A percentile compares a stretch with the other conserved stretches of the same genome.
Conservation (phyloP, 1,140 invertebrate species). For the Teleogryllus occipitalis region DNA sequence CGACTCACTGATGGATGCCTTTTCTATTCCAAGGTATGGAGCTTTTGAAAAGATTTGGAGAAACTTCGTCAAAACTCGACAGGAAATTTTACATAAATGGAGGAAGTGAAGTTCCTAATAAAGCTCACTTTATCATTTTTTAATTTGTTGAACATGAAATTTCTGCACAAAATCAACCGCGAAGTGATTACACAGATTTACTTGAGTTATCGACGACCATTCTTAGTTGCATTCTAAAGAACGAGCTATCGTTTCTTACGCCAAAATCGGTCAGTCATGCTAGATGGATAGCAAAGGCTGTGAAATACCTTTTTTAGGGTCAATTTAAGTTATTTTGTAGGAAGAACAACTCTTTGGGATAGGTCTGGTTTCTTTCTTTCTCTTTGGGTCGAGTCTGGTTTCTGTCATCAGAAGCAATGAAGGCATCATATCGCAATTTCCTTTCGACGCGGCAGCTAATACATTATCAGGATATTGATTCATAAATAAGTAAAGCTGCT, state of each 20-base stretch:
- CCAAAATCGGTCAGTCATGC: too few relatives aligned
- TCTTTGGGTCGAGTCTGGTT: slow-evolving; percentile 30
- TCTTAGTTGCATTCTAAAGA: too few relatives aligned
- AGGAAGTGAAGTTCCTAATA: too few relatives aligned
- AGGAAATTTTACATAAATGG: too few relatives aligned
- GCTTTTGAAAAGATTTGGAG: slow-evolving; percentile 24
- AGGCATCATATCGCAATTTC: slow-evolving; percentile 20
- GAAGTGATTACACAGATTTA: too few relatives aligned
- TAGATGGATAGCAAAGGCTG: too few relatives aligned
- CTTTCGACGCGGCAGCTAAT: slow-evolving; percentile 11
- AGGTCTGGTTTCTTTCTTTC: slow-evolving; percentile 29
- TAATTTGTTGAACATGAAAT: too few relatives aligned
- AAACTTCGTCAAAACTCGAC: slow-evolving; percentile 18
- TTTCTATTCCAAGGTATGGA: slow-evolving; percentile 22
- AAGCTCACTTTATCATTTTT: too few relatives aligned
- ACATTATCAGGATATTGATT: slow-evolving; percentile 11
- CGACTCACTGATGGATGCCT: slow-evolving; percentile 15
- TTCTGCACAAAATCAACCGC: too few relatives aligned
- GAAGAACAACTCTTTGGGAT: slow-evolving; percentile 27
- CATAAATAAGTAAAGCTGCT: slow-evolving; percentile 8
- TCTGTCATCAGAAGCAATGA: slow-evolving; percentile 23
- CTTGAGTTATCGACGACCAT: too few relatives aligned
- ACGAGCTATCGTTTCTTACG: too few relatives aligned
- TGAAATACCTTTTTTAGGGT: slow-evolving; percentile 27
- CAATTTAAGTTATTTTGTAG: slow-evolving; percentile 29